Evolutionary conservation across 2,113 vertebrate genomes (phyloP).

Genomic region (Cercopithecus mona): DNA sequence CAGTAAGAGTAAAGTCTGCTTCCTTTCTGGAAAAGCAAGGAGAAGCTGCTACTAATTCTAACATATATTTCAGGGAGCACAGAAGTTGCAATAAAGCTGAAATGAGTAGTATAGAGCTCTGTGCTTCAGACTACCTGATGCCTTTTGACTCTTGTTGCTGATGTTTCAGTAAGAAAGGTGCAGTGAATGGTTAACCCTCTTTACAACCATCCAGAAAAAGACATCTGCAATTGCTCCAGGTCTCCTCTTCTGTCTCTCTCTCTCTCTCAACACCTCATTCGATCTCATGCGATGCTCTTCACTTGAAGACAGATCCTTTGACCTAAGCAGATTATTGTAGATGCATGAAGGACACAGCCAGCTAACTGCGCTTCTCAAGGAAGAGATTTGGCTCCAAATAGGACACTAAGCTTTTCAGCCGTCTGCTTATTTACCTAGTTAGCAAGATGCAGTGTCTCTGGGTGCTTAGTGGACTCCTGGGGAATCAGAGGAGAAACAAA

Average conservation of each 20-base stretch:
- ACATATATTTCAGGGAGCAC: rapidly evolving
- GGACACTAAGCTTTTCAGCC: conserved; percentile 86
- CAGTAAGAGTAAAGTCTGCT: background rate
- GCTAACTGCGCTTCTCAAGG: conserved; percentile 79
- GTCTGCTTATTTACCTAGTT: conserved; percentile 82
- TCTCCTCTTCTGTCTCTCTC: background rate
- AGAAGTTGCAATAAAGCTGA: background rate
- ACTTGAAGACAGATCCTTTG: conserved; percentile 82
- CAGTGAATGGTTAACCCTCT: conserved; percentile 67
- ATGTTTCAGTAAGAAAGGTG: background rate
- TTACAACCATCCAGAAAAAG: conserved; percentile 53
- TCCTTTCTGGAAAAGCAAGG: background rate
- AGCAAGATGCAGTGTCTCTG: conserved; percentile 75
- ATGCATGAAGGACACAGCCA: conserved; percentile 81
- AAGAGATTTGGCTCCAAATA: conserved; percentile 87
- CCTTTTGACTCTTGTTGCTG: background rate
- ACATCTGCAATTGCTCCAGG: background rate
- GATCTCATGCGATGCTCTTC: conserved; percentile 62
- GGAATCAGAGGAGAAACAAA: conserved; percentile 77
- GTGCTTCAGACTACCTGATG: background rate
- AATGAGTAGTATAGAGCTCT: background rate
- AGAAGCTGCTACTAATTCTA: background rate
- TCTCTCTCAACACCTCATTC: conserved; percentile 56
- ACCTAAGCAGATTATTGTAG: conserved; percentile 88
- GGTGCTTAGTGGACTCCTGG: conserved; percentile 74